Evolutionary conservation across 2,113 vertebrate genomes (phyloP).

Genomic region (Penelope pileata): DNA sequence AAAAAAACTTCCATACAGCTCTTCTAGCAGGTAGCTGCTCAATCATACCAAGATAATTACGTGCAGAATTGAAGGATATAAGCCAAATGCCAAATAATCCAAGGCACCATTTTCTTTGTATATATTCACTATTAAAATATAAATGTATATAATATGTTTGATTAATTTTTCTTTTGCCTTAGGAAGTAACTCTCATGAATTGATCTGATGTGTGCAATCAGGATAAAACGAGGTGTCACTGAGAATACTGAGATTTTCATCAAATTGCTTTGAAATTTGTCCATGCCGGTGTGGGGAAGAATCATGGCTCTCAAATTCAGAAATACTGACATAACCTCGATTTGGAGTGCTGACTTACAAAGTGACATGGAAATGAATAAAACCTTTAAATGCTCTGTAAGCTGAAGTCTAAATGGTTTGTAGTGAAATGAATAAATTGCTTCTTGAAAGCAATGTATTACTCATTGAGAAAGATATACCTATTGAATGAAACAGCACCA

Average conservation of each 20-base stretch:
- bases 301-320: neutral
- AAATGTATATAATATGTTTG: rapidly evolving
- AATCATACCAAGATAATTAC: neutral
- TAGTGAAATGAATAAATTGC: neutral
- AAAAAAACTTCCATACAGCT: neutral
- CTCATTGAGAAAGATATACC: neutral
- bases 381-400: neutral
- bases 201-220: neutral
- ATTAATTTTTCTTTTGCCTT: neutral
- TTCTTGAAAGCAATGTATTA: neutral
- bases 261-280: neutral
- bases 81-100: neutral
- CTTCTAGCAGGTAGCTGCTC: neutral
- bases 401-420: neutral
- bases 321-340: neutral
- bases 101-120: neutral
- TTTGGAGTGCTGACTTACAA: neutral
- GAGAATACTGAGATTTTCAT: neutral
- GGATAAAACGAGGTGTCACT: neutral
- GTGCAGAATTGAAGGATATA: neutral
- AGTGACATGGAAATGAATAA: neutral
- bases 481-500: neutral
- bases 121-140: neutral
- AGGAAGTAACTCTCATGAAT: neutral
- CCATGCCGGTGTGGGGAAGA: neutral